Evolutionary conservation across 2,888 invertebrate species (phyloP), one percentile per base, ranked within the genome.

Genomic region (Hololepta plana): DNA sequence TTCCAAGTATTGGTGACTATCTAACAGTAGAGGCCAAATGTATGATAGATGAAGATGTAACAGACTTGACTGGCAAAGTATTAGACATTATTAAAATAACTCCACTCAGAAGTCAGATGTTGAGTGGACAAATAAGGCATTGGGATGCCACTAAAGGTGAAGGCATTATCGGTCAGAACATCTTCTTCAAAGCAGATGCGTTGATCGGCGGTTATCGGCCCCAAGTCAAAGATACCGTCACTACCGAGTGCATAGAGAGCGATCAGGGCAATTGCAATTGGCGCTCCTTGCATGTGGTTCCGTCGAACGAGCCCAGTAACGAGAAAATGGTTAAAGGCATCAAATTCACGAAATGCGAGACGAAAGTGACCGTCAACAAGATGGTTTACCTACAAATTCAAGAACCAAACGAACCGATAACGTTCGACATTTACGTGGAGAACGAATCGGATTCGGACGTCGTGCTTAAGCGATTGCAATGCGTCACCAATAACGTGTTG

Each of bases 171-270:
- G 64, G 70, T 32, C 55, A 54, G 10, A 50, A 58, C 28, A 62
- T 68, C 22, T 69, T 63, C 44, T 75, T 79, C 37, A 55, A 62
- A 15, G 62, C 57, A 37, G 57, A 60, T 22, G 54, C 59, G 19
- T 47, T 75, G 26, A 54, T 62, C 4, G 47, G 53, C 28, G 65
- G 64, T 0, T 58, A 62, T 33, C 44, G 58, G 16, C 67, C 74
- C 1, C 46, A 54, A 20, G 41, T 64, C 26, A 72, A 72, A 7
- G 71, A 73, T 39, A 59, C 61, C 47, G 74, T 75, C 3, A 45
- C 61, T 28, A 62, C 64, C 4, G 72, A 80, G 45, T 62, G 69
- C 2, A 73, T 81, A 38, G 81, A 81, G 53, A 79, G 77, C 46
- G 65, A 68, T 37, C 71, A 73, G 55, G 60, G 59, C 9, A 38